Evolutionary conservation across 2,113 vertebrate genomes (phyloP), one percentile per base, ranked within the genome.

Genomic region (Isichthys henryi): DNA sequence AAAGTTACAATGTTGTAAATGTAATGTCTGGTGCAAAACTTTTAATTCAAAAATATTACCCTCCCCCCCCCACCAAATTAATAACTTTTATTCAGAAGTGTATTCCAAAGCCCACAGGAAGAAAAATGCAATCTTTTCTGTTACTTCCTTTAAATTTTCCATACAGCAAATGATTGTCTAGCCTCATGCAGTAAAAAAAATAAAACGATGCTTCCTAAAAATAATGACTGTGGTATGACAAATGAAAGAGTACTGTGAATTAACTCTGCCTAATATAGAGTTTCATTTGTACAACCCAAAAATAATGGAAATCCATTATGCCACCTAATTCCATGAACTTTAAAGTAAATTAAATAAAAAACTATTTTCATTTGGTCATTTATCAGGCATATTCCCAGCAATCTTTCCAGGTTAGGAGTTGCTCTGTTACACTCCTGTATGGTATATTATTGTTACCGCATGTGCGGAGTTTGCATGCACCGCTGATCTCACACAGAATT

Each of bases 261-360:
- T 90, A 91, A 89, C 89, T 88, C 88, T 46, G 85, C 17, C 88
- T 89, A 83, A 90, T 90, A 89, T 89, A 88, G 88, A 56, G 88
- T 89, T 86, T 87, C 88, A 89, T 91, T 89, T 89, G 53, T 88
- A 89, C 91, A 89, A 52, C 48, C 84, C 53, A 89, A 88, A 88
- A 89, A 88, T 83, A 86, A 84, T 89, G 48, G 86, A 88, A 89
- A 91, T 85, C 86, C 90, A 90, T 91, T 90, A 89, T 89, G 88
- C 84, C 49, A 62, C 88, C 56, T 90, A 88, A 92, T 90, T 90
- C 74, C 88, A 89, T 89, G 66, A 92, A 86, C 84, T 52, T 88
- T 89, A 89, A 92, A 91, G 70, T 90, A 82, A 90, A 90, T 92
- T 90, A 91, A 89, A 90, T 89, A 17, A 74, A 83, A 89, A 56